Conservation (phyloP, 2,797 vertebrate genomes). For the Anisognathus igniventris region DNA sequence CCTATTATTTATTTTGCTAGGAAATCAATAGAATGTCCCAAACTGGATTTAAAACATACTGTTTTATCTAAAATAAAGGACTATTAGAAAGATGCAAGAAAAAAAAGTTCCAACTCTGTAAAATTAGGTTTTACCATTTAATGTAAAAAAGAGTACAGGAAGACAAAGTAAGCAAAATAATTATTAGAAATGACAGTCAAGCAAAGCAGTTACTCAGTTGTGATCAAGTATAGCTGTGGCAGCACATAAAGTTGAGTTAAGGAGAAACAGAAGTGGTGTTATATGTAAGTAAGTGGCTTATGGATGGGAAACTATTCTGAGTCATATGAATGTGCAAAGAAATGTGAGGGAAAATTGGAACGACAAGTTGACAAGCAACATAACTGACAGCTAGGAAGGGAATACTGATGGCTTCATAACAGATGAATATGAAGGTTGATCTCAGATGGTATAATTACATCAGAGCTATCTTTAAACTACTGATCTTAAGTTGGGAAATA, state of each 20-base stretch:
- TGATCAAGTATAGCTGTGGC: background rate
- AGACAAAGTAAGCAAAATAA: background rate
- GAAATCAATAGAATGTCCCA: background rate
- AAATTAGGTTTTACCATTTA: background rate
- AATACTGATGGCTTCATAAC: background rate
- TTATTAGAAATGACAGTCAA: background rate
- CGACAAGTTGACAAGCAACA: background rate
- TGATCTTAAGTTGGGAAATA: conserved; percentile 4
- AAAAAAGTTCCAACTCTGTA: background rate
- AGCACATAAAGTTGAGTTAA: background rate
- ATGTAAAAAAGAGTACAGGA: background rate
- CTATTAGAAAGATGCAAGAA: background rate
- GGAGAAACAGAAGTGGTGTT: background rate
- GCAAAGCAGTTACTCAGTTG: background rate
- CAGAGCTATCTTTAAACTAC: conserved; percentile 20
- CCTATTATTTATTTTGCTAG: background rate
- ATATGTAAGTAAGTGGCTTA: background rate
- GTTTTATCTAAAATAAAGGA: background rate
- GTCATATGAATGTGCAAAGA: background rate
- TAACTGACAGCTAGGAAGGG: background rate
- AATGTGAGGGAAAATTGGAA: background rate
- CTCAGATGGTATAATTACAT: background rate
- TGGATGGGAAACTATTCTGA: background rate
- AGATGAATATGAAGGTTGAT: background rate
- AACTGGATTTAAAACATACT: background rate